These are phyloP conservation scores for Phoxinus phoxinus DNA, from an alignment of 2,113 vertebrate species.

Conservation along the genomic window DNA sequence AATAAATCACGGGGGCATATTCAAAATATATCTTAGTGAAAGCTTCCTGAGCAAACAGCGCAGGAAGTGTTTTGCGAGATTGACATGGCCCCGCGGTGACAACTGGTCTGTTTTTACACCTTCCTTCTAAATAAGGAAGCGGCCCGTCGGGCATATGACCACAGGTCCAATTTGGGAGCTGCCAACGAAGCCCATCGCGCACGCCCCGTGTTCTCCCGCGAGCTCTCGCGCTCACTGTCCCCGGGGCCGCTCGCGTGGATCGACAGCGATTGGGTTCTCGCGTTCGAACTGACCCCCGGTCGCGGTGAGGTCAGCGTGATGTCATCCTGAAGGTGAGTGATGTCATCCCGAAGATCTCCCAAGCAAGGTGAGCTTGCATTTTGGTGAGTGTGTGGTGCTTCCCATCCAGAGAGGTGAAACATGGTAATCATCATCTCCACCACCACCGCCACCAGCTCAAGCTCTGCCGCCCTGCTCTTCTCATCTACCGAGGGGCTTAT, in stretches of 20 bases:
- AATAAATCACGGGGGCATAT: constrained; percentile 7
- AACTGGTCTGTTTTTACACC: constrained; percentile 83
- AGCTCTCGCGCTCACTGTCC: constrained; percentile 1
- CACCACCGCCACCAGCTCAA: constrained; percentile 73
- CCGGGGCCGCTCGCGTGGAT: neutral
- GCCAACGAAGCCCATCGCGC: constrained; percentile 48
- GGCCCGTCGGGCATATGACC: constrained; percentile 75
- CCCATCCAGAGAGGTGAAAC: constrained; percentile 73
- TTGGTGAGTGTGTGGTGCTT: constrained; percentile 73
- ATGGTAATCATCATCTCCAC: constrained; percentile 79
- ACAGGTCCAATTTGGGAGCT: constrained; percentile 80
- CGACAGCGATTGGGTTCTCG: neutral
- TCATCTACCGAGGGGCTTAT: constrained; percentile 77
- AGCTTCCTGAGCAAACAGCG: constrained; percentile 61
- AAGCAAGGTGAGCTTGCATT: constrained; percentile 78
- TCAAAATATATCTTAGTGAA: constrained; percentile 53
- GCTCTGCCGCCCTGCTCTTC: constrained; percentile 78
- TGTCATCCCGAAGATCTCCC: constrained; percentile 77
- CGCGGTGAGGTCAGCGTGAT: constrained; percentile 81
- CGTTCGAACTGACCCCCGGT: neutral
- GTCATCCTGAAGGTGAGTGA: constrained; percentile 77
- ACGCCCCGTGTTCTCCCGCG: neutral
- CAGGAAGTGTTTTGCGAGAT: constrained; percentile 69
- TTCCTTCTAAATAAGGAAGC: constrained; percentile 91
- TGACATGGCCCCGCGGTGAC: constrained; percentile 82